These are phyloP conservation scores for Agrotis puta DNA, from an alignment of 2,888 invertebrate species.

Conservation along the genomic window DNA sequence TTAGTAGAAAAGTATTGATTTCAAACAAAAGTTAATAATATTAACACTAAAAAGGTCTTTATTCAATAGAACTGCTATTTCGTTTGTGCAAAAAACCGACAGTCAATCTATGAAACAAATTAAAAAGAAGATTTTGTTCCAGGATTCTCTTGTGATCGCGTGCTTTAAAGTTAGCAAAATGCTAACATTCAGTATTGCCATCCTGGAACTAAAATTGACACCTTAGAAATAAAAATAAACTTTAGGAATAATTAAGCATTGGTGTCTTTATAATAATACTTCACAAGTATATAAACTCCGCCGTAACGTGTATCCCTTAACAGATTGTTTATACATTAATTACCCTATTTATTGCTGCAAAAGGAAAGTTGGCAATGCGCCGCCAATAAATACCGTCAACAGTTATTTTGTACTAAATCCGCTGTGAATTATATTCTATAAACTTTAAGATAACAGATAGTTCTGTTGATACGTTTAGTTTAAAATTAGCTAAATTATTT, in stretches of 20 bases:
- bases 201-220: conserved; percentile 36
- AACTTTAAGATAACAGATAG: conserved; percentile 24
- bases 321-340: conserved; percentile 44
- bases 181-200: conserved; percentile 18
- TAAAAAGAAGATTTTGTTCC: conserved; percentile 12
- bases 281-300: conserved; percentile 50
- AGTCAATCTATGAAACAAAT: conserved; percentile 43
- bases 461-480: conserved; percentile 25
- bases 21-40: conserved; percentile 59
- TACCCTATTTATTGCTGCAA: conserved; percentile 60
- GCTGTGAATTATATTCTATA: conserved; percentile 49
- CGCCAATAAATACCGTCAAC: conserved; percentile 49
- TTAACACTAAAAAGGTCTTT: conserved; percentile 63
- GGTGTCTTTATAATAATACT: conserved; percentile 69
- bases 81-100: conserved; percentile 62
- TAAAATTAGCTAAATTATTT: conserved; percentile 60
- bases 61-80: conserved; percentile 60
- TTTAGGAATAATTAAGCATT: conserved; percentile 61
- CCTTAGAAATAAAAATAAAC: conserved; percentile 51
- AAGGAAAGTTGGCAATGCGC: conserved; percentile 40
- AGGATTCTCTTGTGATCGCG: conserved; percentile 31
- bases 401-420: conserved; percentile 59
- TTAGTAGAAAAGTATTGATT: conserved; percentile 67
- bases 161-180: conserved; percentile 36
- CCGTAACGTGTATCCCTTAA: conserved; percentile 37